Evolutionary conservation across 1,140 invertebrate species (phyloP), one percentile per base, ranked within the genome.

Genomic region (Calephelis nemesis): DNA sequence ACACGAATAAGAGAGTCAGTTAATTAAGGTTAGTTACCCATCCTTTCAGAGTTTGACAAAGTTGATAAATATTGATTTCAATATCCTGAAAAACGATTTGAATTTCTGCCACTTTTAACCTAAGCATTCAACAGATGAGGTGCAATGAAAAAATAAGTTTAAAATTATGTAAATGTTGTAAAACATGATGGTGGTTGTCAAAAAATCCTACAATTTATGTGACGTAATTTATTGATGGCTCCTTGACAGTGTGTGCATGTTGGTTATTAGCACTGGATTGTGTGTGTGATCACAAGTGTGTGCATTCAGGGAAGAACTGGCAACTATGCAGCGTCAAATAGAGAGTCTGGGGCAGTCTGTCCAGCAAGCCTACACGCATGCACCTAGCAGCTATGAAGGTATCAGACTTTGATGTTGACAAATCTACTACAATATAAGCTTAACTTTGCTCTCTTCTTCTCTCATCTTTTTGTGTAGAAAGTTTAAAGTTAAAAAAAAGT

Each of bases 271-370:
- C 77, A 81, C 77, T 73, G 81, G 76, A 78, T 82, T 79, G 76
- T 85, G 82, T 73, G 83, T 88, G 82, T 85, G 83, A 69, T 75
- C 83, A 86, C 85, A 69, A 78, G 72, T 84, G 77, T 84, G 76
- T 84, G 76, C 85, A 76, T 85, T 65, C 90, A 92, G 92, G 90
- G 74, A 92, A 85, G 90, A 92, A 90, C 85, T 92, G 90, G 90
- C 89, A 82, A 80, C 85, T 92, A 83, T 92, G 88, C 92, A 92
- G 85, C 90, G 84, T 92, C 88, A 92, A 91, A 86, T 92, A 92
- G 87, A 92, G 71, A 77, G 63, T 67, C 81, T 91, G 54, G 82
- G 85, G 12, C 74, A 77, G 30, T 82, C 84, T 54, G 70, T 90
- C 65, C 85, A 85, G 74, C 70, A 78, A 45, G 58, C 76, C 62